Conservation (phyloP, 1,140 invertebrate species). For the Aphelinus certus region DNA sequence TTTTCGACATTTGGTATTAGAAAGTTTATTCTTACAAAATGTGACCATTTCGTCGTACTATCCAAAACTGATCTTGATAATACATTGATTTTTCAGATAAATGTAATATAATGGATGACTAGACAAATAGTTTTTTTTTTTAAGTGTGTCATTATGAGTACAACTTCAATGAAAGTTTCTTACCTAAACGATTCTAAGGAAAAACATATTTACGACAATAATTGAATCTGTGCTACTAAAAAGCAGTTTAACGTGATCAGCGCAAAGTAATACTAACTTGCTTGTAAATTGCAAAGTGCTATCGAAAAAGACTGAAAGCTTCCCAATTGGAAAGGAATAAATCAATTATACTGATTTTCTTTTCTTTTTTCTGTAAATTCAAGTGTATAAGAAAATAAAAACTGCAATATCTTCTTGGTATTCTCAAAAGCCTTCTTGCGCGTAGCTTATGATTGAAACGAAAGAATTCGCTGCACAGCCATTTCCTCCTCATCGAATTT, state of each 20-base stretch:
- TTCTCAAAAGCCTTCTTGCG: too few species aligned
- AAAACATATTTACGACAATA: neutral
- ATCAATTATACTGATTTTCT: neutral
- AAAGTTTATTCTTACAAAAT: too few species aligned
- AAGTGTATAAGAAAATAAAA: neutral
- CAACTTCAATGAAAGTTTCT: too few species aligned
- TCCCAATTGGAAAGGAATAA: neutral
- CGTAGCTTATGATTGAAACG: constrained; percentile 7
- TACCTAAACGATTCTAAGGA: too few species aligned
- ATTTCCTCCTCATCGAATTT: constrained; percentile 43
- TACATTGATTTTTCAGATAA: too few species aligned
- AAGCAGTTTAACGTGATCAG: constrained; percentile 9
- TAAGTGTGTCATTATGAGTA: too few species aligned
- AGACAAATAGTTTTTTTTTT: too few species aligned
- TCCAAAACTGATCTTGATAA: too few species aligned
- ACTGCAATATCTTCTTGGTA: neutral
- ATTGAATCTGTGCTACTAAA: constrained; percentile 1
- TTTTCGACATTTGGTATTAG: too few species aligned
- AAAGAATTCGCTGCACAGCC: neutral
- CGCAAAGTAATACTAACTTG: neutral
- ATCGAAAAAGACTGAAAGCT: neutral
- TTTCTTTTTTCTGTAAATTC: neutral
- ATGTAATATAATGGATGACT: too few species aligned
- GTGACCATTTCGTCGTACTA: too few species aligned
- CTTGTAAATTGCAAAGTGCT: constrained; percentile 8